These are phyloP conservation scores for Acronicta psi DNA, from an alignment of 2,888 invertebrate genomes.

Conservation along the genomic window DNA sequence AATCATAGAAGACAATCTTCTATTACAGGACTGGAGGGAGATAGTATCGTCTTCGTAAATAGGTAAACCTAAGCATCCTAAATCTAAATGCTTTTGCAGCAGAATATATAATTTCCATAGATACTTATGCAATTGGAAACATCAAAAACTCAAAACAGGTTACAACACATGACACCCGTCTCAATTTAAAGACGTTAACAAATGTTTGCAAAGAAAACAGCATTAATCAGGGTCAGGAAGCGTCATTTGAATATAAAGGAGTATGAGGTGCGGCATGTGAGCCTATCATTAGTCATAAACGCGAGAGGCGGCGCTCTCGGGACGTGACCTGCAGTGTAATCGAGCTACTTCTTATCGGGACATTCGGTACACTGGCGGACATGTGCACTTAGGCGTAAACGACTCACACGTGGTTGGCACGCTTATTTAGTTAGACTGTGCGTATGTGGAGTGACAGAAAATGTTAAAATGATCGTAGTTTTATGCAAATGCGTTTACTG, in stretches of 20 bases:
- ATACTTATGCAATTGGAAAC: neutral
- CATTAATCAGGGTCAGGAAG: constrained; percentile 87
- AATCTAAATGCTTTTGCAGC: too few relatives aligned
- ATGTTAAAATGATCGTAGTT: neutral
- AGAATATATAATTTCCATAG: neutral
- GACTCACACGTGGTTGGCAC: constrained; percentile 53
- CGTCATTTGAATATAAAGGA: constrained; percentile 88
- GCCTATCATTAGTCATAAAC: constrained; percentile 88
- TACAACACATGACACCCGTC: constrained; percentile 60
- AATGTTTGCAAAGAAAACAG: constrained; percentile 82
- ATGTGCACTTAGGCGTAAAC: constrained; percentile 70
- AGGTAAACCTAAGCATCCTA: too few relatives aligned
- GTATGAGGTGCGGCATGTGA: constrained; percentile 80
- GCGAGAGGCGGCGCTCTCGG: constrained; percentile 67
- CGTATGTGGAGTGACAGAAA: constrained; percentile 1
- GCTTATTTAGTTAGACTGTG: constrained; percentile 23
- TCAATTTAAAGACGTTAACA: constrained; percentile 76
- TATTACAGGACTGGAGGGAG: too few relatives aligned
- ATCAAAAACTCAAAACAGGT: constrained; percentile 37
- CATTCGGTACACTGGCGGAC: constrained; percentile 60
- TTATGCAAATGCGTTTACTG: neutral
- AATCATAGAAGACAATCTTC: too few relatives aligned
- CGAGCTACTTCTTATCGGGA: constrained; percentile 66
- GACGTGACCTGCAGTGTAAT: constrained; percentile 80
- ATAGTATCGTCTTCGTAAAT: too few relatives aligned